A percentile compares a stretch with the other conserved stretches of the same genome.
Conservation (phyloP, 2,888 invertebrate species). For the Strigamia maritima region DNA sequence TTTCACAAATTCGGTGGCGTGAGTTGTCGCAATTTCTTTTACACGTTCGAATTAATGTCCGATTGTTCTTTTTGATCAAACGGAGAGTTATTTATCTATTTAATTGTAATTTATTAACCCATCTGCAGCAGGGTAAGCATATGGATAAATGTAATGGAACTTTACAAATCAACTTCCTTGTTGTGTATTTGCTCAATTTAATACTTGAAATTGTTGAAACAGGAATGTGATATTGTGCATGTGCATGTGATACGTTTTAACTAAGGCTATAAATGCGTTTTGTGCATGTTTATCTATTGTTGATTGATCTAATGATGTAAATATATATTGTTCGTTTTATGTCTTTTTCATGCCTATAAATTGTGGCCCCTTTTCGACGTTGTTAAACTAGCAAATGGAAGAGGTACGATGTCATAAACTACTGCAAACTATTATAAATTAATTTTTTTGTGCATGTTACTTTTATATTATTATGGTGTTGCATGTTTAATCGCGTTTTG, state of each 20-base stretch:
- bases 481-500: background rate
- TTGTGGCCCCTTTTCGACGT: constrained; percentile 29
- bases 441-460: background rate
- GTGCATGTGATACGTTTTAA: background rate
- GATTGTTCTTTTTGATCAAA: background rate
- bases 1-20: constrained; percentile 90
- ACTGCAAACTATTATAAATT: background rate
- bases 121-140: constrained; percentile 21
- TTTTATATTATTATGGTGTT: background rate
- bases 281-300: background rate
- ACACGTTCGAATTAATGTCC: background rate
- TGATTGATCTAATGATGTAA: constrained; percentile 34
- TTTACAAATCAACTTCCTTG: background rate
- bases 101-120: constrained; percentile 17
- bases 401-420: constrained; percentile 37
- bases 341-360: constrained; percentile 38
- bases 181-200: background rate
- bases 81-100: background rate
- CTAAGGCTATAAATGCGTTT: constrained; percentile 20
- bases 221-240: constrained; percentile 16
- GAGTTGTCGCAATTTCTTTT: constrained; percentile 56
- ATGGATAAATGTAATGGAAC: background rate
- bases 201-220: background rate
- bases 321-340: constrained; percentile 29
- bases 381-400: constrained; percentile 40